Evolutionary conservation across 1,140 invertebrate genomes (phyloP), one percentile per base, ranked within the genome.

Genomic region (Hyles euphorbiae): DNA sequence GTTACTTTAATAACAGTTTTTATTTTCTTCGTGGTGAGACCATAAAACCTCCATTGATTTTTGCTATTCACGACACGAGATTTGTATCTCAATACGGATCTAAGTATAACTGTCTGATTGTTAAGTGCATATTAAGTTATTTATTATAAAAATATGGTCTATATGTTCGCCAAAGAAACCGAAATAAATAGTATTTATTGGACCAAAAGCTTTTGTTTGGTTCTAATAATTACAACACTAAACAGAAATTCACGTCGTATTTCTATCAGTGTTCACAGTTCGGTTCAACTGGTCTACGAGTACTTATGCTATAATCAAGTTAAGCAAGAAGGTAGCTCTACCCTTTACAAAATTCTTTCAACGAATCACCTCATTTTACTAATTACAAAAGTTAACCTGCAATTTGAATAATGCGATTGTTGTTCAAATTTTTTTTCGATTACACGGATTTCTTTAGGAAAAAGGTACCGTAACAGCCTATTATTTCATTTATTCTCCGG

Each of bases 351-450:
- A 22, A 22, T 22, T 22, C 22, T 1, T 22, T 22, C n/a, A 48
- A 48, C 47, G 11, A 48, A 48, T 48, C 11, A 48, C 11, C n/a
- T 48, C n/a, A 11, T 48, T 48, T 6, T 22, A 46, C 9, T 48
- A 48, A 48, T 48, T 3, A 48, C 47, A 48, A 48, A 48, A 48
- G 47, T 48, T 48, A n/a, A 40, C 4, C 36, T 5, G 36, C 2
- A 40, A 40, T 40, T 40, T 40, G 36, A 40, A 5, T 40, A 40
- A 40, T 40, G 8, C 36, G 4, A 40, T 40, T 53, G 55, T 59
- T 58, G 53, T 45, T 3, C 53, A 50, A 63, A 60, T 60, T 52
- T 54, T 54, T 40, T 60, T 60, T 60, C 58, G 54, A 60, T 60
- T 60, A 60, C 49, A 54, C 53, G 40, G 56, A 43, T 49, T 36